Percentiles rank a stretch among this genome's conserved stretches.
These are phyloP conservation scores for Megamerina dolium DNA, from an alignment of 2,888 invertebrate species.

Conservation along the genomic window DNA sequence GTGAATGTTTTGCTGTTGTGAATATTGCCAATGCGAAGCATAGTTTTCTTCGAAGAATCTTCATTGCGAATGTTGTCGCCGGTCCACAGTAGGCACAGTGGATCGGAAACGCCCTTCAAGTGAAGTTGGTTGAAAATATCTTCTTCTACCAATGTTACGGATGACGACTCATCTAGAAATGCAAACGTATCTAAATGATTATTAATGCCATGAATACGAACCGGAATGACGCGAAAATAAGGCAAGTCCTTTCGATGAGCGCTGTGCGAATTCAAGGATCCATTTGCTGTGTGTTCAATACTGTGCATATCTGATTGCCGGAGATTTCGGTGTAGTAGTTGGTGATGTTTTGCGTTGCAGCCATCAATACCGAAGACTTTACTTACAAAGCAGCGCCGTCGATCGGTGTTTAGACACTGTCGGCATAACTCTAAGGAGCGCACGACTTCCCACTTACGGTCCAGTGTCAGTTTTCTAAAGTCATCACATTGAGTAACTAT, in stretches of 20 bases:
- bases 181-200: no score
- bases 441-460: slow-evolving; percentile 13
- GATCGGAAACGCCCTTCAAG: no score
- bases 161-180: slow-evolving; percentile 9
- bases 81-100: no score
- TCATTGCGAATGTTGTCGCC: no score
- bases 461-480: slow-evolving; percentile 9
- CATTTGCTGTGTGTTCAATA: background rate
- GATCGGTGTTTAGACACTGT: no score
- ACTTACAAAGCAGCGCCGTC: slow-evolving; percentile 7
- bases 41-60: no score
- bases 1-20: no score
- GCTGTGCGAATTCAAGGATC: slow-evolving; percentile 7
- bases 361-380: slow-evolving; percentile 9
- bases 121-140: slow-evolving; percentile 6
- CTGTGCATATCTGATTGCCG: background rate
- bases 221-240: no score
- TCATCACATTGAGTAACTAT: slow-evolving; percentile 7
- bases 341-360: slow-evolving; percentile 13
- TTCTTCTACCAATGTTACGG: slow-evolving; percentile 12
- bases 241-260: no score
- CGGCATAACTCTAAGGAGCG: no score
- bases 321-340: slow-evolving; percentile 6
- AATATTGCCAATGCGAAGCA: no score
- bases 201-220: no score